Percentiles rank a stretch among this genome's conserved stretches.
phyloP scores from a whole-genome alignment of 1,140 invertebrate genomes.

The Helicoverpa armigera region DNA sequence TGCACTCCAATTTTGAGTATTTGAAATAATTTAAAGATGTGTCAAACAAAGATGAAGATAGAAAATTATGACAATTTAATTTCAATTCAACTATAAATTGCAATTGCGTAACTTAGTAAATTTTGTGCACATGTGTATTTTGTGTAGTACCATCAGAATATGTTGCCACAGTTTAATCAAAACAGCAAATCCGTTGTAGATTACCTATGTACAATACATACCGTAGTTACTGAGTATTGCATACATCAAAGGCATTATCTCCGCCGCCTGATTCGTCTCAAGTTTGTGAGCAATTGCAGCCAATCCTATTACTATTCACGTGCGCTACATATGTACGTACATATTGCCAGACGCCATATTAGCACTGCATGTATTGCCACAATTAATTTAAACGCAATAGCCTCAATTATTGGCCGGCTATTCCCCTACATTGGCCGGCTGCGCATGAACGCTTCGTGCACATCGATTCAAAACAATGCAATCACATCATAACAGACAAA shows the following conservation, averaged over 20 bases:
- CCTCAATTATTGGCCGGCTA: conserved; percentile 70
- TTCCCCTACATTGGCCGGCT: conserved; percentile 58
- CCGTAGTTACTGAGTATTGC: conserved; percentile 47
- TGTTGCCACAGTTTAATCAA: conserved; percentile 23
- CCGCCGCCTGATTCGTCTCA: conserved; percentile 55
- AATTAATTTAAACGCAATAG: conserved; percentile 78
- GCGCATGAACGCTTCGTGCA: conserved; percentile 53
- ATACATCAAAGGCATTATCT: conserved; percentile 63
- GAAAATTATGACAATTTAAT: too few species aligned
- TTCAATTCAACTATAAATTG: neutral
- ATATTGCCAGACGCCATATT: conserved; percentile 54
- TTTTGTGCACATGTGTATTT: neutral
- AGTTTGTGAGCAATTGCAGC: conserved; percentile 63
- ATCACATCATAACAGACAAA: conserved; percentile 51
- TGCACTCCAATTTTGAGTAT: too few species aligned
- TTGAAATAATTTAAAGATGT: too few species aligned
- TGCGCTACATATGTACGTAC: conserved; percentile 57
- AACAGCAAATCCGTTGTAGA: conserved; percentile 37
- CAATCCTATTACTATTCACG: conserved; percentile 61
- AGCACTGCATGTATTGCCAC: conserved; percentile 62
- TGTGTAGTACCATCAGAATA: neutral
- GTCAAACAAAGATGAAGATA: too few species aligned
- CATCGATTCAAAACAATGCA: conserved; percentile 54
- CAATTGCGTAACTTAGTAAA: neutral
- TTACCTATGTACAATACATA: conserved; percentile 34